Conservation (phyloP, 2,113 vertebrate species). For the Todiramphus saurophagus region DNA sequence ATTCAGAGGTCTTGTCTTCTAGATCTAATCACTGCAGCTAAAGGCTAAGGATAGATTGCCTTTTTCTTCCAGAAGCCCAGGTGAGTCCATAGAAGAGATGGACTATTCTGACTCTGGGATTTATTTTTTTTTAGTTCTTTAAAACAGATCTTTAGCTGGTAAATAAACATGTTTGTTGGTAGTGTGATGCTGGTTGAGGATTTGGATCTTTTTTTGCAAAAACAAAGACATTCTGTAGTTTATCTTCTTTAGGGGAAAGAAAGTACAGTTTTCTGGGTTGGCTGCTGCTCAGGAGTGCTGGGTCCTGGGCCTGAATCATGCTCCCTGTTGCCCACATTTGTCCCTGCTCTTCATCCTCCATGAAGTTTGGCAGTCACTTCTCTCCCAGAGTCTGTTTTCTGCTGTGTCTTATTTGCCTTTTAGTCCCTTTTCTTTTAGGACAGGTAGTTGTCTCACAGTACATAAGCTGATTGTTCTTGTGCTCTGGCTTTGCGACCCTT, state of each 20-base stretch:
- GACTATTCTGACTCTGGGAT: background rate
- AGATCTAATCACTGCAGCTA: background rate
- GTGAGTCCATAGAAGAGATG: background rate
- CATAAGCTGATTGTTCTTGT: background rate
- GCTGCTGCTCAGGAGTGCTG: background rate
- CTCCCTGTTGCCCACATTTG: background rate
- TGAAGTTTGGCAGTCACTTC: accelerated
- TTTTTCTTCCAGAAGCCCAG: background rate
- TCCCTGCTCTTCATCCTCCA: background rate
- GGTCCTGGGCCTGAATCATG: background rate
- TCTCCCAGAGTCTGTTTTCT: accelerated
- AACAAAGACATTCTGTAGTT: background rate
- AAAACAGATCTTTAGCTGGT: background rate
- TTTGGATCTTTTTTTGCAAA: background rate
- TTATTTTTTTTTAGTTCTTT: background rate
- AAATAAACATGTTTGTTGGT: background rate
- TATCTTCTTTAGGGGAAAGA: background rate
- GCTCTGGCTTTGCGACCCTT: background rate
- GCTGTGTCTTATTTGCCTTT: background rate
- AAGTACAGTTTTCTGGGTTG: background rate
- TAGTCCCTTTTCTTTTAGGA: background rate
- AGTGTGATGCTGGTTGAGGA: background rate
- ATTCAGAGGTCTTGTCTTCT: background rate
- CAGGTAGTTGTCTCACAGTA: background rate
- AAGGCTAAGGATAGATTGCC: background rate